Evolutionary conservation across 2,113 vertebrate species (phyloP).

Genomic region (Catharus fuscescens): DNA sequence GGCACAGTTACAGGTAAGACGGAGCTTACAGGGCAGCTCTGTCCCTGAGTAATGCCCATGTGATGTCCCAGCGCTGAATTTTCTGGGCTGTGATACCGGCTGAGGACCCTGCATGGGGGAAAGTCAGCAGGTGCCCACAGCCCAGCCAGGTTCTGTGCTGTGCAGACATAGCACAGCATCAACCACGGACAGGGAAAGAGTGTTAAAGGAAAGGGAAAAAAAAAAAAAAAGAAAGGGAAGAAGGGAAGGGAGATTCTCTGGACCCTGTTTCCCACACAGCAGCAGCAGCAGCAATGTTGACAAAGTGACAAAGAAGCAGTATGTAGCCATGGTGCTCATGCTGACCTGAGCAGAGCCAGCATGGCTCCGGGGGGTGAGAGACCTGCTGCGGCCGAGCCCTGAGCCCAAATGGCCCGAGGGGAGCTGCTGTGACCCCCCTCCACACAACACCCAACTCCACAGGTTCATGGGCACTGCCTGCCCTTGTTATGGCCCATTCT

Average conservation of each 20-base stretch:
- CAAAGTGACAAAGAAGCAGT: background rate
- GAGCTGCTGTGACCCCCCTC: accelerated
- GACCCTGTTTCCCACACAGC: background rate
- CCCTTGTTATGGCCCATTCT: accelerated
- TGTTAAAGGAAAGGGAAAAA: too few species aligned
- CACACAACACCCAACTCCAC: accelerated
- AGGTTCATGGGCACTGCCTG: accelerated
- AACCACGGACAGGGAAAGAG: background rate
- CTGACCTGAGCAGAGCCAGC: background rate
- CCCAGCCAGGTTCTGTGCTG: background rate
- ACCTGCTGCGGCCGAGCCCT: background rate
- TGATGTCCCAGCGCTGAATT: accelerated
- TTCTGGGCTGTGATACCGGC: accelerated
- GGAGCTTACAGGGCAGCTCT: accelerated
- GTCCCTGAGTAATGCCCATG: accelerated
- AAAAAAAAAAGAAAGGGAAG: too few species aligned
- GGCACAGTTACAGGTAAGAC: accelerated
- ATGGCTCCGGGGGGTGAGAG: accelerated
- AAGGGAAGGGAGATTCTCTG: background rate
- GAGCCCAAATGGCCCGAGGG: accelerated
- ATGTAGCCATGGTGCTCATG: accelerated
- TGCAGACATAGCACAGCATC: background rate
- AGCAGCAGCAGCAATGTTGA: background rate
- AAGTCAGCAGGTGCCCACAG: background rate
- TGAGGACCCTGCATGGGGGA: accelerated